A percentile compares a stretch with the other conserved stretches of the same genome.
These are phyloP conservation scores for Nemopilema nomurai DNA, from an alignment of 30 jellyfish, hydroid and myxozoan species.

Conservation along the genomic window DNA sequence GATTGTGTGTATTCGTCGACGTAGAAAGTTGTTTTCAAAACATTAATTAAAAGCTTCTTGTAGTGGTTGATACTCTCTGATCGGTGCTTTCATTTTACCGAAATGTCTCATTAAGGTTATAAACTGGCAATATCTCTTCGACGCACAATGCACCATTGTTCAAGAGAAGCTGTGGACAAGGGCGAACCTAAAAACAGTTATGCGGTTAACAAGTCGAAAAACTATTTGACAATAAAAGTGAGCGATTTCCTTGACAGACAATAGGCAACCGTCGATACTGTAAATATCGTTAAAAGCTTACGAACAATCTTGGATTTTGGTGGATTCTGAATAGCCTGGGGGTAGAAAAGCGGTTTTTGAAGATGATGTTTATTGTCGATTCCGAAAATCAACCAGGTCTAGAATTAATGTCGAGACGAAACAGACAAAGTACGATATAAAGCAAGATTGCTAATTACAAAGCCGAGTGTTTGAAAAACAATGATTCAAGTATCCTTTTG, in stretches of 20 bases:
- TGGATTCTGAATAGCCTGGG: neutral
- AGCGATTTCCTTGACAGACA: constrained; percentile 14
- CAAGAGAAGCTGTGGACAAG: neutral
- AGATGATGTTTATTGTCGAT: constrained; percentile 6
- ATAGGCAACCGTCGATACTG: constrained; percentile 21
- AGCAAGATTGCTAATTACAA: too few relatives aligned
- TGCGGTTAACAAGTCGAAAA: constrained; percentile 25
- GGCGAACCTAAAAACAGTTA: constrained; percentile 8
- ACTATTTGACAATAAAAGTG: neutral
- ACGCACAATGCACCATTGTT: neutral
- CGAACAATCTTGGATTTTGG: constrained; percentile 7
- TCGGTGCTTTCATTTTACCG: neutral
- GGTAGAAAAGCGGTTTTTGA: neutral
- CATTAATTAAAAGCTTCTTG: too few relatives aligned
- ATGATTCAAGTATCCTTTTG: too few relatives aligned
- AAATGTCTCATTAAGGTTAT: neutral
- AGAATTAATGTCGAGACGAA: neutral
- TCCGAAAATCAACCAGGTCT: neutral
- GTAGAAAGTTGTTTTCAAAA: neutral
- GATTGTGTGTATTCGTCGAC: neutral
- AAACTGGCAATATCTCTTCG: neutral
- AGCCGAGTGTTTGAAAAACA: too few relatives aligned
- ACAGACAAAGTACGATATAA: neutral
- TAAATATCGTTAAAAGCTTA: constrained; percentile 15
- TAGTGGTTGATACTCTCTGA: too few relatives aligned